Base-by-base conservation (phyloP, 1,140 invertebrate genomes). In the Aphis craccivora region DNA sequence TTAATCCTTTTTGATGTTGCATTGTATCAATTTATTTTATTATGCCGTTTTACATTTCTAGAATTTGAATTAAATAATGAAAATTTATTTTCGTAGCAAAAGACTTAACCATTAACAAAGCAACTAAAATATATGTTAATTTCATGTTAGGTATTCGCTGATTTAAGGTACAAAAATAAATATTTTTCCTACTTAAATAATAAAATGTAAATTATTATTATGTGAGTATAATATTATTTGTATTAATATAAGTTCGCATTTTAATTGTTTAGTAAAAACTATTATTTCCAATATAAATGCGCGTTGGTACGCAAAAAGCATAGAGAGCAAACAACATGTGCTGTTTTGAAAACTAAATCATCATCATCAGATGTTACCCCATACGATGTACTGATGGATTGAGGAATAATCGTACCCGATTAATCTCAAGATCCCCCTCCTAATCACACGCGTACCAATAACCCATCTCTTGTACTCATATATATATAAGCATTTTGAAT, bases 341-440 rank as follows among this genome's bases (percentile, higher is more conserved):
- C 35, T 25, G n/a, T 90, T 67, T 67, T 43, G 53, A 67, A 43
- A 90, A 67, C 53, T 67, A 67, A 67, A 90, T 90, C 37, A 60
- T 90, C 37, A 55, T 90, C 88, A 60, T 60, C 55, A 67, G 51
- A 55, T 40, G 89, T 90, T 90, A 60, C 88, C 23, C 88, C 88
- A 90, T 55, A 90, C 23, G 51, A 37, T 25, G 7, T 25, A 40
- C 76, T 84, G 91, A 92, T 86, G 81, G 45, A 92, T 92, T 53
- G 81, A 48, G 8, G 14, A 84, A 25, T 86, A 93, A 93, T 86
- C 76, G 35, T 8, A 22, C 22, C 20, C 81, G 84, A 55, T 93
- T 93, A 93, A 86, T 93, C 76, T 93, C 48, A 51, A 40, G 48
- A 84, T 83, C 91, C 91, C 90, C 43, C n/a, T 91, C 20, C 90